Base-by-base conservation (phyloP, 2,113 vertebrate genomes). In the Ceyx margarethae region DNA sequence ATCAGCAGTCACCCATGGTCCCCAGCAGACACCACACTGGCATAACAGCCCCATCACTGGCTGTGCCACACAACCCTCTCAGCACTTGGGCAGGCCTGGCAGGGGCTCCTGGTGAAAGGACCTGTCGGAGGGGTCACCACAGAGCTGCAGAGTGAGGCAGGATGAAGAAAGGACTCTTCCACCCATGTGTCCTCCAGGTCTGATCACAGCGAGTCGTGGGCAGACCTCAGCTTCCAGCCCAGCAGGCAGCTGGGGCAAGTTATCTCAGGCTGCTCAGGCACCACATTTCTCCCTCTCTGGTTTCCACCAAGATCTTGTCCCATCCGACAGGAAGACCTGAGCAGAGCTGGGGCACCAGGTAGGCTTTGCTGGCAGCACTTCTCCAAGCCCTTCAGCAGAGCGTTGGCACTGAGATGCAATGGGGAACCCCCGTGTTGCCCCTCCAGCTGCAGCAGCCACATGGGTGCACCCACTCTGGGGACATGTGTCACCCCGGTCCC, bases 121-220 rank as follows among this genome's bases (percentile, higher is more conserved):
- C 1, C 0, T 2, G 33, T 9, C 31, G 0, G 0, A 43, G 64
- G 17, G 79, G 66, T 15, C 35, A n/a, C 6, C n/a, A n/a, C 6
- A 0, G 7, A 60, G 31, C 37, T 7, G 1, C 61, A 10, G 68
- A 60, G 14, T 0, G 0, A 73, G 46, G n/a, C 11, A 22, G 22
- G 35, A 15, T 28, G 66, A 4, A 29, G 82, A 22, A 57, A 46
- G 0, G 0, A 5, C 31, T 56, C 42, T 68, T 16, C 43, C 71
- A 65, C 6, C 56, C 9, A 0, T 0, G 2, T 5, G 26, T 15
- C 33, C 2, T 72, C 71, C 2, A 1, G 13, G 66, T 33, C 57
- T 2, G 3, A 16, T 56, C 22, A 1, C 43, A 1, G 67, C 0
- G 0, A 51, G 8, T 20, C 67, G 11, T 9, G 40, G 37, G 5